These are phyloP conservation scores for Macropodus opercularis DNA, from an alignment of 2,797 vertebrate genomes.

Conservation along the genomic window DNA sequence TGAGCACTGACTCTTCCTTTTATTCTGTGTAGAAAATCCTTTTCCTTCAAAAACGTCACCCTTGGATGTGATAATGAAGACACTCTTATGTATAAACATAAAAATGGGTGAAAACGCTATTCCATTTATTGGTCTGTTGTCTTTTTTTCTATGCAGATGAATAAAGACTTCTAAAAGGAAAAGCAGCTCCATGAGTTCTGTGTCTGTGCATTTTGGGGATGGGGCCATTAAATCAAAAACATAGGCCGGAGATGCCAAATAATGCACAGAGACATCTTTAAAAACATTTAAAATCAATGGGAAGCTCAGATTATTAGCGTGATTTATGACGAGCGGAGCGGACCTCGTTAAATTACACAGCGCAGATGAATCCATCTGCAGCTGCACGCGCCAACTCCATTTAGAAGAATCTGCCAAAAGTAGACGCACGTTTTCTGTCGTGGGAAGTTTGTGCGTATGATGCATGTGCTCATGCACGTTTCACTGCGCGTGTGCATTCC, in stretches of 20 bases:
- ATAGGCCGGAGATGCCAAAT: constrained; percentile 50
- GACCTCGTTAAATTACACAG: constrained; percentile 72
- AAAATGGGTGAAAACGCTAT: constrained; percentile 71
- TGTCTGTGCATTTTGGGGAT: constrained; percentile 16
- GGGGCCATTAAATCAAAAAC: constrained; percentile 59
- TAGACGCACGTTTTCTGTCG: constrained; percentile 24
- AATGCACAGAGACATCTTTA: constrained; percentile 41
- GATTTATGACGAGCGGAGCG: constrained; percentile 53
- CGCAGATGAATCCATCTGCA: constrained; percentile 64
- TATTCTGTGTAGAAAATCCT: constrained; percentile 73
- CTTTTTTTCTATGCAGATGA: constrained; percentile 80
- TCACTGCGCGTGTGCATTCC: constrained; percentile 12
- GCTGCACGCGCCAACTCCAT: constrained; percentile 33
- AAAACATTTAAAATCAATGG: constrained; percentile 59
- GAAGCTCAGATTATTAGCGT: constrained; percentile 62
- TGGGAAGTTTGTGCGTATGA: constrained; percentile 14
- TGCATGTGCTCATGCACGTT: neutral
- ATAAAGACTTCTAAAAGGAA: constrained; percentile 77
- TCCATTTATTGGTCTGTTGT: constrained; percentile 73
- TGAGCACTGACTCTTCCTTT: constrained; percentile 69
- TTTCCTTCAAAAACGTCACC: constrained; percentile 72
- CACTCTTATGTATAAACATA: constrained; percentile 73
- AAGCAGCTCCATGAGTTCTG: constrained; percentile 40
- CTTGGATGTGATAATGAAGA: constrained; percentile 76
- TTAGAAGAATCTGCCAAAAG: constrained; percentile 26